These are phyloP conservation scores for Tortricodes alternella DNA, from an alignment of 2,888 invertebrate genomes.

Conservation along the genomic window DNA sequence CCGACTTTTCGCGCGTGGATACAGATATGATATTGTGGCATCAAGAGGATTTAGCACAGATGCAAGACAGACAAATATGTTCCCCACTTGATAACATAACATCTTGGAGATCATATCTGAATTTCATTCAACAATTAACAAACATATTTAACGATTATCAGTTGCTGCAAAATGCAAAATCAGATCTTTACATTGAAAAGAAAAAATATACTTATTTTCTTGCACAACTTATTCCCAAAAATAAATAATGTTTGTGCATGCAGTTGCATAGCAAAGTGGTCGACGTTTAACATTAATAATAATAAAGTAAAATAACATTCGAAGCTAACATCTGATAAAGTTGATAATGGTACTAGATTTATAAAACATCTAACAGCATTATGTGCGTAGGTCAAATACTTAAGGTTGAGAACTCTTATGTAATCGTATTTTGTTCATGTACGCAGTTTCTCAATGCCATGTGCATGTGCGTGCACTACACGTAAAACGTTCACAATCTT, in stretches of 20 bases:
- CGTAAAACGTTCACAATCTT: too few species aligned
- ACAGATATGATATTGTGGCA: conserved; percentile 79
- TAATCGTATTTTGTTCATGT: too few species aligned
- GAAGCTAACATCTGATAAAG: conserved; percentile 17
- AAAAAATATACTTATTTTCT: neutral
- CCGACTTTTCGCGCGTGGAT: conserved; percentile 61
- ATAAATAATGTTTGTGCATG: neutral
- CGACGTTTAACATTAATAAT: too few species aligned
- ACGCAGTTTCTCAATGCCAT: too few species aligned
- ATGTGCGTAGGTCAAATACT: too few species aligned
- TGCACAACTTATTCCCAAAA: too few species aligned
- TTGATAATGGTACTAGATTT: too few species aligned
- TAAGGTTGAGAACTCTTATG: too few species aligned
- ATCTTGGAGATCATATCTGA: conserved; percentile 56
- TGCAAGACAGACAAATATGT: conserved; percentile 52
- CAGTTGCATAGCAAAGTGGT: too few species aligned
- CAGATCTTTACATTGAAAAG: neutral
- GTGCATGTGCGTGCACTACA: too few species aligned
- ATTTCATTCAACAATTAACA: conserved; percentile 19
- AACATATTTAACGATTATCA: conserved; percentile 28
- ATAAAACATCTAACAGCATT: too few species aligned
- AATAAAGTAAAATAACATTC: neutral
- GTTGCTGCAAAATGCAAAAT: conserved; percentile 11
- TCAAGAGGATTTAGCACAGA: conserved; percentile 54
- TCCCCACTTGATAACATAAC: conserved; percentile 43